phyloP scores from a whole-genome alignment of 1,140 invertebrate genomes.

The Drosophila kurseongensis region DNA sequence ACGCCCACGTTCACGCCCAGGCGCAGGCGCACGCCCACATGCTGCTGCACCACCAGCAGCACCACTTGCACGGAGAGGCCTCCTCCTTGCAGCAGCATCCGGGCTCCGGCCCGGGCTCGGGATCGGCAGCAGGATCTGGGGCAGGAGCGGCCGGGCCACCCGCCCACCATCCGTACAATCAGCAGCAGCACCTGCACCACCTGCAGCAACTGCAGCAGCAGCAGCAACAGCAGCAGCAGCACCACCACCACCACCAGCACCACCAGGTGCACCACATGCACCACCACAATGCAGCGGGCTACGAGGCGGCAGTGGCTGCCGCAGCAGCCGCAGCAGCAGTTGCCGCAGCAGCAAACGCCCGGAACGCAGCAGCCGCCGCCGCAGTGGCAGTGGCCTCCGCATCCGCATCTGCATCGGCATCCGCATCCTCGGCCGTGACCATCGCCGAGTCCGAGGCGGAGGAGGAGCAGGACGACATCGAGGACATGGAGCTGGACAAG shows the following conservation, averaged over 20 bases:
- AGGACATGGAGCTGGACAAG: slow-evolving; percentile 52
- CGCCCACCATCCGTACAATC: slow-evolving; percentile 78
- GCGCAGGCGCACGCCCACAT: slow-evolving; percentile 65
- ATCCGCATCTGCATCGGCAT: slow-evolving; percentile 21
- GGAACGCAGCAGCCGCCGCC: slow-evolving; percentile 60
- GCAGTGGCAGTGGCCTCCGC: slow-evolving; percentile 49
- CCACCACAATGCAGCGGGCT: slow-evolving; percentile 54
- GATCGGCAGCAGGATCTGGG: slow-evolving; percentile 1
- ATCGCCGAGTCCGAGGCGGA: slow-evolving; percentile 60
- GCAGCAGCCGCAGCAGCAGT: slow-evolving; percentile 69
- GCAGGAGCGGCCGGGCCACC: slow-evolving; percentile 24
- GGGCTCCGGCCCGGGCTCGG: slow-evolving; percentile 2
- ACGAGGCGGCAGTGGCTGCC: slow-evolving; percentile 73
- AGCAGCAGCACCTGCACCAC: slow-evolving; percentile 78
- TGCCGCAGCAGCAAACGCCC: slow-evolving; percentile 65
- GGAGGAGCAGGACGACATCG: slow-evolving; percentile 55
- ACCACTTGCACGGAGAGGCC: slow-evolving; percentile 38
- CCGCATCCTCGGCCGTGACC: slow-evolving; percentile 33
- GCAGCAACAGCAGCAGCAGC: slow-evolving; percentile 48
- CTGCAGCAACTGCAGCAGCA: slow-evolving; percentile 72
- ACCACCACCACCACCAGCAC: slow-evolving; percentile 66
- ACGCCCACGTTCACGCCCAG: slow-evolving; percentile 45
- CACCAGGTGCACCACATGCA: slow-evolving; percentile 71
- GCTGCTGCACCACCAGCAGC: slow-evolving; percentile 63
- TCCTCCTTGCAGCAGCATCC: slow-evolving; percentile 47